phyloP scores from a whole-genome alignment of 37 sponge, comb jelly and placozoan genomes.

The Beroe forskalii region DNA sequence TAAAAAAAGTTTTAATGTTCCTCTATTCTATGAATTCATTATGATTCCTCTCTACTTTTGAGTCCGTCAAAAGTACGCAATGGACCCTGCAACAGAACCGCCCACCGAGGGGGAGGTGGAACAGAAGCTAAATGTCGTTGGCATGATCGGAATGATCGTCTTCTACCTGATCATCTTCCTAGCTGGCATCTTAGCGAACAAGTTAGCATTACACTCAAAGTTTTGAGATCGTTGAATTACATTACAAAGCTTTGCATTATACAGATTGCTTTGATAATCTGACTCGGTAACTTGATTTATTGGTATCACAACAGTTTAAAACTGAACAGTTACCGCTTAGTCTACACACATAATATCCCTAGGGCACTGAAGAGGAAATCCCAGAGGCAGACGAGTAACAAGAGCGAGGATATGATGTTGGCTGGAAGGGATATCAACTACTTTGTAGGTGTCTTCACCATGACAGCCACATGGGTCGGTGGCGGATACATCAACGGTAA shows the following conservation, averaged over 20 bases:
- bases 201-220: neutral
- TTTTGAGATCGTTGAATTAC: too few relatives aligned
- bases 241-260: too few relatives aligned
- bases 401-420: constrained; percentile 38
- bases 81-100: too few relatives aligned
- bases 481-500: constrained; percentile 47
- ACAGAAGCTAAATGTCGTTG: constrained; percentile 6
- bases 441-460: constrained; percentile 26
- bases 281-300: too few relatives aligned
- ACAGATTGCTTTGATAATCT: too few relatives aligned
- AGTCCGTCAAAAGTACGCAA: too few relatives aligned
- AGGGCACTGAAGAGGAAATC: neutral
- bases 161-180: constrained; percentile 26
- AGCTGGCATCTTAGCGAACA: neutral
- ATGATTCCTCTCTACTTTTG: too few relatives aligned
- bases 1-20: too few relatives aligned
- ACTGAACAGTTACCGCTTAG: too few relatives aligned
- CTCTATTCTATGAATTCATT: too few relatives aligned
- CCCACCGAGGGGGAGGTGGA: neutral
- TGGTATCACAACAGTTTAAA: too few relatives aligned
- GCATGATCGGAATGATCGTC: constrained; percentile 18
- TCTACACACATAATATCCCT: too few relatives aligned
- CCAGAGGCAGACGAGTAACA: neutral
- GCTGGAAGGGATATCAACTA: constrained; percentile 43
- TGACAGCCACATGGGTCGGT: constrained; percentile 43